Evolutionary conservation across 2,797 vertebrate genomes (phyloP).

Genomic region (Miichthys miiuy): DNA sequence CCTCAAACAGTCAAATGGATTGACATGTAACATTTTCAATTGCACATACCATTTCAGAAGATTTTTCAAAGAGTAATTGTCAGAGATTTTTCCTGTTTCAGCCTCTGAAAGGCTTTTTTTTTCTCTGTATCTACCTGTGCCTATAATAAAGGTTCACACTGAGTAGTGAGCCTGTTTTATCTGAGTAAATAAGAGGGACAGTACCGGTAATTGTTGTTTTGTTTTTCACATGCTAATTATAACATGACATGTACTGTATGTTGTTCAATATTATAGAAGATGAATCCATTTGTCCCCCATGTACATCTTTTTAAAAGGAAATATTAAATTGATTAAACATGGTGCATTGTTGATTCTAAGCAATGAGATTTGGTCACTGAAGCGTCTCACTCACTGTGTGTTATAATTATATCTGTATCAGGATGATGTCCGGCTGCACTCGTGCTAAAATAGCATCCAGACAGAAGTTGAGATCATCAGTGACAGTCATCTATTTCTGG

Average conservation of each 20-base stretch:
- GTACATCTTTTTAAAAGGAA: slow-evolving; percentile 81
- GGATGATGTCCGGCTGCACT: neutral
- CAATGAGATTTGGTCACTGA: slow-evolving; percentile 1
- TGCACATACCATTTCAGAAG: slow-evolving; percentile 34
- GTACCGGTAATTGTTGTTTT: slow-evolving; percentile 64
- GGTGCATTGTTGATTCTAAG: slow-evolving; percentile 72
- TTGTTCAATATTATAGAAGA: slow-evolving; percentile 75
- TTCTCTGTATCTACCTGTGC: slow-evolving; percentile 47
- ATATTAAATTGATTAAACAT: slow-evolving; percentile 82
- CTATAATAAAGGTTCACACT: slow-evolving; percentile 55
- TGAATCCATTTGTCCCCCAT: slow-evolving; percentile 62
- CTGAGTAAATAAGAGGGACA: slow-evolving; percentile 62
- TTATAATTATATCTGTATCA: neutral
- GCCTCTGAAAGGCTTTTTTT: slow-evolving; percentile 38
- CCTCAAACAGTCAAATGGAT: neutral
- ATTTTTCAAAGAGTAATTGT: slow-evolving; percentile 20
- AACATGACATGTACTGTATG: slow-evolving; percentile 79
- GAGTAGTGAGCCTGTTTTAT: slow-evolving; percentile 61
- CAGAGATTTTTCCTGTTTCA: slow-evolving; percentile 27
- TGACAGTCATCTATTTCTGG: slow-evolving; percentile 45
- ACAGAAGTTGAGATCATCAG: slow-evolving; percentile 46
- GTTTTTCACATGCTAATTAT: slow-evolving; percentile 76
- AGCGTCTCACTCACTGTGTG: neutral
- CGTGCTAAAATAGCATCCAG: slow-evolving; percentile 13
- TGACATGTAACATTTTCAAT: slow-evolving; percentile 23